Conservation (phyloP, 92 coral and sea anemone species). For the Chrysogorgia sp. region DNA sequence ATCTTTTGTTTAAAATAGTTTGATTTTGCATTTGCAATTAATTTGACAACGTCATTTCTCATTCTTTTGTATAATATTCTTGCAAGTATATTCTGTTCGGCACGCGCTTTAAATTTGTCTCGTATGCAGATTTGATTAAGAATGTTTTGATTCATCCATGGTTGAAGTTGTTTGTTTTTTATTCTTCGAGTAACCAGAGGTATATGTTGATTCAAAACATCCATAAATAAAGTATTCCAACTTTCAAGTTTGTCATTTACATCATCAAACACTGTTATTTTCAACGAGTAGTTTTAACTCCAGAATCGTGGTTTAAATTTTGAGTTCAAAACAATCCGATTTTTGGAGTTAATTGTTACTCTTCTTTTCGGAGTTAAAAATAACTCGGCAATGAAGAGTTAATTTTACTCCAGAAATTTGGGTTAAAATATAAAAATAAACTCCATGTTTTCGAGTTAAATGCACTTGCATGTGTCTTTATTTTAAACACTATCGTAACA, state of each 20-base stretch:
- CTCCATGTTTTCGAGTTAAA: too few species aligned
- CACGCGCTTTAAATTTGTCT: neutral
- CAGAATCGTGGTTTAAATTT: too few species aligned
- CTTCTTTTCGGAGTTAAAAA: too few species aligned
- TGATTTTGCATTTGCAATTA: conserved; percentile 47
- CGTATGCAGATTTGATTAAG: neutral
- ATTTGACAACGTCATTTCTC: conserved; percentile 42
- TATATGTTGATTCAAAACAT: neutral
- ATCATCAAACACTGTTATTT: too few species aligned
- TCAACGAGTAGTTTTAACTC: too few species aligned
- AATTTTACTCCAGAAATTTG: too few species aligned
- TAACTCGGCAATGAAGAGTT: too few species aligned
- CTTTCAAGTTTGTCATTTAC: neutral
- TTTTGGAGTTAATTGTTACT: too few species aligned
- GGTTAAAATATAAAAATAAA: too few species aligned
- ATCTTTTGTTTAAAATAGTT: conserved; percentile 57
- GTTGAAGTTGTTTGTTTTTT: neutral
- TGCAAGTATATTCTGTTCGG: neutral
- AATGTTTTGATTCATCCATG: neutral
- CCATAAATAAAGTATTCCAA: neutral
- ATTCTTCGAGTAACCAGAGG: neutral
- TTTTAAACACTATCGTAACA: too few species aligned
- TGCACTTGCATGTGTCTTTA: too few species aligned
- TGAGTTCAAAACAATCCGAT: too few species aligned
- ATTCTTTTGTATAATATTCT: conserved; percentile 24